These are phyloP conservation scores for Orchesella cincta DNA, from an alignment of 1,140 invertebrate genomes.

Conservation along the genomic window DNA sequence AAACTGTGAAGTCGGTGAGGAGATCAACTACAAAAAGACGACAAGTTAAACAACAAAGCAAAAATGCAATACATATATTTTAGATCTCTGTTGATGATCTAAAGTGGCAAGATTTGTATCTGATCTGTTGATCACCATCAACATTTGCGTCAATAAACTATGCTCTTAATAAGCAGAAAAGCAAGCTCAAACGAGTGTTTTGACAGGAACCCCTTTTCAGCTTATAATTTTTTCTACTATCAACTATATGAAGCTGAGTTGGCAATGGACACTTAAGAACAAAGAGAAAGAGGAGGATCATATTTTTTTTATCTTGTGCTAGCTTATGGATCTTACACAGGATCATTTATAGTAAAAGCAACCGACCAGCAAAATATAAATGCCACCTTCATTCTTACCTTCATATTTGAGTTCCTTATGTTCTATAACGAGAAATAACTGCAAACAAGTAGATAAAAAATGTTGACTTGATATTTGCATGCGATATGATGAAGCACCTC, in stretches of 20 bases:
- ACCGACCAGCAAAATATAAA: not conserved
- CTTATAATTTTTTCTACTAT: no score
- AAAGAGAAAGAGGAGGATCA: not conserved
- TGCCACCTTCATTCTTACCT: not conserved
- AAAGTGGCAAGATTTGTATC: slow-evolving; percentile 11
- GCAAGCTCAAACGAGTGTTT: not conserved
- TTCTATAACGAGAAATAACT: no score
- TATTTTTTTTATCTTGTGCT: not conserved
- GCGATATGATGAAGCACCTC: no score
- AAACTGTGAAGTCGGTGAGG: not conserved
- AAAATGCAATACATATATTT: slow-evolving; percentile 5
- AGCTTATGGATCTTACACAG: not conserved
- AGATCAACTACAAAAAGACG: slow-evolving; percentile 8
- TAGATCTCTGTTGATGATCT: not conserved
- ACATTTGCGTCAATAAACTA: slow-evolving; percentile 21
- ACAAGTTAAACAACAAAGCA: not conserved
- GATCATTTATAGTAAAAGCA: not conserved
- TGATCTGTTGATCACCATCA: not conserved
- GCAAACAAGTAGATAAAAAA: no score
- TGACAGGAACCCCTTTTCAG: slow-evolving; percentile 13
- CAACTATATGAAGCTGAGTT: no score
- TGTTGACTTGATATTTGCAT: no score
- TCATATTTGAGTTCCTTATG: not conserved
- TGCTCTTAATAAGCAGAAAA: not conserved
- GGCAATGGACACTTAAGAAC: no score